Percentiles rank a stretch among this genome's conserved stretches.
These are phyloP conservation scores for Fistularia tabacaria DNA, from an alignment of 2,797 vertebrate genomes.

Conservation along the genomic window DNA sequence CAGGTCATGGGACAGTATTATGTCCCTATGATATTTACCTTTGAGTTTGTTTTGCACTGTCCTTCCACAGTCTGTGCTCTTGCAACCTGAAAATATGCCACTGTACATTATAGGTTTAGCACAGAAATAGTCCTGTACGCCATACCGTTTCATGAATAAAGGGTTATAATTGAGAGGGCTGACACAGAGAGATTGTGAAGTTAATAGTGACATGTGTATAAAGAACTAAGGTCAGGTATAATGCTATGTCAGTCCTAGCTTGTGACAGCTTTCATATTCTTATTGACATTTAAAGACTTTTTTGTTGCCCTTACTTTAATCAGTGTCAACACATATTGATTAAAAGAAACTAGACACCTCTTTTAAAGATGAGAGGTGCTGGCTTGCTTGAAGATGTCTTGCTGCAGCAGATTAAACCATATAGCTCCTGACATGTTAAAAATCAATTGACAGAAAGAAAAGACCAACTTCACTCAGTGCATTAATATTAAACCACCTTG, in stretches of 20 bases:
- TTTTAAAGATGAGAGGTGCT: too few relatives aligned
- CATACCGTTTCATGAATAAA: too few relatives aligned
- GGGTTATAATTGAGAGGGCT: too few relatives aligned
- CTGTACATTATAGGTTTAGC: too few relatives aligned
- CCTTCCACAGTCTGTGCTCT: too few relatives aligned
- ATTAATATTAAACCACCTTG: conserved; percentile 44
- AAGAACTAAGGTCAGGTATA: conserved; percentile 32
- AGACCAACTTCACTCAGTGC: conserved; percentile 42
- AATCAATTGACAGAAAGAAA: conserved; percentile 41
- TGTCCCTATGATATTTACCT: background rate
- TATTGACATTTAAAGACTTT: conserved; percentile 47
- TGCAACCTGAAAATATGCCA: too few relatives aligned
- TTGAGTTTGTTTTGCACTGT: too few relatives aligned
- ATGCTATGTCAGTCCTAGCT: conserved; percentile 20
- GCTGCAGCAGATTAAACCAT: conserved; percentile 15
- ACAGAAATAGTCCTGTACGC: too few relatives aligned
- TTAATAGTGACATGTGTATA: conserved; percentile 6
- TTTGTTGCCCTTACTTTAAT: conserved; percentile 42
- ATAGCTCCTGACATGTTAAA: conserved; percentile 25
- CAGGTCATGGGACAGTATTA: too few relatives aligned
- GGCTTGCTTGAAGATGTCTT: background rate
- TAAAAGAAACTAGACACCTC: conserved; percentile 5
- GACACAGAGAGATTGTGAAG: too few relatives aligned
- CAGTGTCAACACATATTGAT: conserved; percentile 19
- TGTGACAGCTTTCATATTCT: conserved; percentile 39